Percentiles rank a stretch among this genome's conserved stretches.
phyloP scores from a whole-genome alignment of 2,113 vertebrate species.

The Plotosus lineatus region DNA sequence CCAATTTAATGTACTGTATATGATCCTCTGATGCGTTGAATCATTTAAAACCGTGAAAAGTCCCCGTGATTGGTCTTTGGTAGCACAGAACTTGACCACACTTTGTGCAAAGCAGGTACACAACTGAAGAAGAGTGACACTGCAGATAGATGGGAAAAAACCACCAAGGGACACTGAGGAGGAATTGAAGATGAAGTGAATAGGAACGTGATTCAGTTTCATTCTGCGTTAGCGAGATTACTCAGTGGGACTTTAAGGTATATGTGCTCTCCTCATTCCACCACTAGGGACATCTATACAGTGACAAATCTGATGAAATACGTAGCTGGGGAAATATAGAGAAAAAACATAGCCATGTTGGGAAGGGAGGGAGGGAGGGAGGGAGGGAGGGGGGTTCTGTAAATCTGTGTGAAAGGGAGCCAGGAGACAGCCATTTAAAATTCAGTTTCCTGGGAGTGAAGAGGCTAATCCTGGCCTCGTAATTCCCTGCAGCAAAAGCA shows the following conservation, averaged over 20 bases:
- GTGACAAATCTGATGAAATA: constrained; percentile 71
- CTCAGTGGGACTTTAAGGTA: constrained; percentile 34
- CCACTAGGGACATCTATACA: constrained; percentile 47
- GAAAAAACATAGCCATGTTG: constrained; percentile 51
- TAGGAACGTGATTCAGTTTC: constrained; percentile 22
- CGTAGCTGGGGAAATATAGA: constrained; percentile 63
- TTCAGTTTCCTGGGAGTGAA: constrained; percentile 99
- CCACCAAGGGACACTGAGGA: constrained; percentile 31
- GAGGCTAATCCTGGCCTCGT: constrained; percentile 99
- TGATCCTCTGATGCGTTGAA: neutral
- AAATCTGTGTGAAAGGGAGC: constrained; percentile 68
- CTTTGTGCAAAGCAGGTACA: neutral
- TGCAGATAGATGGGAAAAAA: constrained; percentile 17
- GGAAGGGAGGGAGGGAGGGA: too few species aligned
- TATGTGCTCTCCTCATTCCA: constrained; percentile 35
- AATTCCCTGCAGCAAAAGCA: constrained; percentile 99
- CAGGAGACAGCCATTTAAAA: constrained; percentile 94
- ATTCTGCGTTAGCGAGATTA: constrained; percentile 34
- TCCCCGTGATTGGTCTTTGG: neutral
- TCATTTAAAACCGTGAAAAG: neutral
- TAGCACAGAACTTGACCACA: neutral
- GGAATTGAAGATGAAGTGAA: constrained; percentile 9
- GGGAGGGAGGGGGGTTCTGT: constrained; percentile 48
- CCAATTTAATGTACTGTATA: neutral
- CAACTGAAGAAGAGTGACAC: neutral